Evolutionary conservation across 1,140 invertebrate genomes (phyloP).

Genomic region (Lepidotrigona ventralis): DNA sequence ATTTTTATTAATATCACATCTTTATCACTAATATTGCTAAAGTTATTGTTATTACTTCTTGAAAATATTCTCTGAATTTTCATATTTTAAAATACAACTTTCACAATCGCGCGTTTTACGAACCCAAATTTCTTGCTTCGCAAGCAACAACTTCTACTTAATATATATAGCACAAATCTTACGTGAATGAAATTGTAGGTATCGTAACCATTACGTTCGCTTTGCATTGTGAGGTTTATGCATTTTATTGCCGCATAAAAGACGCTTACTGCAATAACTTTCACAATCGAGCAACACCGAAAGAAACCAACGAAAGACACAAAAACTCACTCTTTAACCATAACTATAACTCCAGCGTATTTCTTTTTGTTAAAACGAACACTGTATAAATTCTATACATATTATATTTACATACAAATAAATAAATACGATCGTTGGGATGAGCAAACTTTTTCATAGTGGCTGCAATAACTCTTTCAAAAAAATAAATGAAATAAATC

Average conservation of each 20-base stretch:
- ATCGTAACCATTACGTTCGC: background rate
- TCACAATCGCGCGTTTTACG: background rate
- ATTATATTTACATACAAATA: too few relatives aligned
- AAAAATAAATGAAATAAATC: accelerated
- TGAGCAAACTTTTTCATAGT: background rate
- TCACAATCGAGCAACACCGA: background rate
- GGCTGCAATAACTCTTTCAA: background rate
- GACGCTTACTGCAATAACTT: background rate
- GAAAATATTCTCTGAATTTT: background rate
- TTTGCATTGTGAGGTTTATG: background rate
- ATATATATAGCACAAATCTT: background rate
- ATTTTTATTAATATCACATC: too few relatives aligned
- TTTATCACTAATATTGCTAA: background rate
- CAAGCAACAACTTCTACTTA: background rate
- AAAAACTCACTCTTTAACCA: background rate
- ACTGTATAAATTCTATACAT: background rate
- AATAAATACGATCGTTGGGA: background rate
- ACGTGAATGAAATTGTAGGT: background rate
- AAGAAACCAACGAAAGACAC: background rate
- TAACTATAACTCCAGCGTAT: background rate
- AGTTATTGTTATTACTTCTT: background rate
- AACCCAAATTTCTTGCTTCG: background rate
- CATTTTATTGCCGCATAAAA: slow-evolving; percentile 1
- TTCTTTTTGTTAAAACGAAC: background rate
- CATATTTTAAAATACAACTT: background rate